Percentiles rank a stretch among this genome's conserved stretches.
Evolutionary conservation across 2,888 invertebrate species (phyloP).

Genomic region (Pseudanteris insignis): DNA sequence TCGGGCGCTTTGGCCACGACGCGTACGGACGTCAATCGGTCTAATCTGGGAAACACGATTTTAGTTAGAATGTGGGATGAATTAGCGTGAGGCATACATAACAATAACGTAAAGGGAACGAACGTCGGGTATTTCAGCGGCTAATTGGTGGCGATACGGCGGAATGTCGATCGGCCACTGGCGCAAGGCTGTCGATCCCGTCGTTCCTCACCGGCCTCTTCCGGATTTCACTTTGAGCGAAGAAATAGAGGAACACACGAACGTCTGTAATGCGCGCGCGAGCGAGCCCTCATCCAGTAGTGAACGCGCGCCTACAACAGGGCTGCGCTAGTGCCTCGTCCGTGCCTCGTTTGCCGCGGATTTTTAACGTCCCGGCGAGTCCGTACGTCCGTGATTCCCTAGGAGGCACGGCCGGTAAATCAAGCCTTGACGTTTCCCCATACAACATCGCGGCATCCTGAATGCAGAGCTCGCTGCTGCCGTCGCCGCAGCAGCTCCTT

Average conservation of each 20-base stretch:
- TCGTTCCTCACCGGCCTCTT: constrained; percentile 23
- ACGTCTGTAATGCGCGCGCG: constrained; percentile 24
- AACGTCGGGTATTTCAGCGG: constrained; percentile 26
- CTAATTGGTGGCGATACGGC: constrained; percentile 32
- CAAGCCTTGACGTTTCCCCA: constrained; percentile 46
- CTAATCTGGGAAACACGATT: constrained; percentile 15
- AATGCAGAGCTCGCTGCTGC: constrained; percentile 37
- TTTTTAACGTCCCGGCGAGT: constrained; percentile 29
- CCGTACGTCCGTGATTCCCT: constrained; percentile 41
- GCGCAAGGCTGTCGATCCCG: too few species aligned
- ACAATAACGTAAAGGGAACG: constrained; percentile 26
- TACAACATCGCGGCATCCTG: constrained; percentile 43
- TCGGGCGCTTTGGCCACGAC: background rate
- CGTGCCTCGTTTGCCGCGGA: constrained; percentile 25
- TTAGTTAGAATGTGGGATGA: constrained; percentile 18
- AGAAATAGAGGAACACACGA: constrained; percentile 36
- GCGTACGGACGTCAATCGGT: background rate
- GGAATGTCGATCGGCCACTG: constrained; percentile 18
- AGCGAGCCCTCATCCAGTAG: constrained; percentile 14
- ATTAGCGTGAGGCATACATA: constrained; percentile 18
- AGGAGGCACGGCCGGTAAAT: constrained; percentile 46
- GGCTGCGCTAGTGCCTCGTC: constrained; percentile 42
- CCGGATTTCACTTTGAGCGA: constrained; percentile 34
- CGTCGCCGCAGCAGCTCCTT: constrained; percentile 31
- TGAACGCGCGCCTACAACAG: constrained; percentile 37